A percentile compares a stretch with the other conserved stretches of the same genome.
phyloP scores from a whole-genome alignment of 2,797 vertebrate genomes.

The Knipowitschia caucasica region DNA sequence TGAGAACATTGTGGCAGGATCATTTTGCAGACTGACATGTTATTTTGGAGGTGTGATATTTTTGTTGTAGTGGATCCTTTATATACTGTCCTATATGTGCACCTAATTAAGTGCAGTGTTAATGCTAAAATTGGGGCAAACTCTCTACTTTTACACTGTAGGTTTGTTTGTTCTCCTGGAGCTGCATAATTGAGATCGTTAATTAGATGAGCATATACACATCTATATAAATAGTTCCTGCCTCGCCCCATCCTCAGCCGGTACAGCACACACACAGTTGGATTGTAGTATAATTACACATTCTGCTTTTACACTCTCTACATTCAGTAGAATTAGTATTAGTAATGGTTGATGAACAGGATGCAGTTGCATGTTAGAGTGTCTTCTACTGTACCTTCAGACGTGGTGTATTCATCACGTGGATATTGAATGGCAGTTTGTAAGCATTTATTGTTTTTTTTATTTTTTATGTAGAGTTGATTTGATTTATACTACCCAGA shows the following conservation, averaged over 20 bases:
- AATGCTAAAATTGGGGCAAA: constrained; percentile 6
- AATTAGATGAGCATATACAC: background rate
- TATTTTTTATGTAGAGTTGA: too few species aligned
- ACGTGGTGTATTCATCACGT: constrained; percentile 73
- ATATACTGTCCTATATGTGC: constrained; percentile 5
- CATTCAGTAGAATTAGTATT: too few species aligned
- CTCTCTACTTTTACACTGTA: background rate
- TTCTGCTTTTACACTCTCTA: constrained; percentile 13
- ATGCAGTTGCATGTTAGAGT: constrained; percentile 30
- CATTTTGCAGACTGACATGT: constrained; percentile 29
- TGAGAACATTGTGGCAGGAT: constrained; percentile 23
- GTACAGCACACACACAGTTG: too few species aligned
- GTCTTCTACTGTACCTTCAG: constrained; percentile 65
- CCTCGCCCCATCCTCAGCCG: background rate
- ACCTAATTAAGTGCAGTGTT: constrained; percentile 2
- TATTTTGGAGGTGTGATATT: constrained; percentile 31
- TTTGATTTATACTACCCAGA: too few species aligned
- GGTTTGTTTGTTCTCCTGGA: background rate
- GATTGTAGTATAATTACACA: background rate
- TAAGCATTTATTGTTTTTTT: too few species aligned
- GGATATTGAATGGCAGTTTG: constrained; percentile 56
- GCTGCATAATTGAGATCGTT: constrained; percentile 9
- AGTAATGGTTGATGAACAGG: constrained; percentile 15
- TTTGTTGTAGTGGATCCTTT: constrained; percentile 16
- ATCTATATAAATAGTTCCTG: constrained; percentile 2